phyloP scores from a whole-genome alignment of 2,888 invertebrate genomes.

The Campoletis raptor region DNA sequence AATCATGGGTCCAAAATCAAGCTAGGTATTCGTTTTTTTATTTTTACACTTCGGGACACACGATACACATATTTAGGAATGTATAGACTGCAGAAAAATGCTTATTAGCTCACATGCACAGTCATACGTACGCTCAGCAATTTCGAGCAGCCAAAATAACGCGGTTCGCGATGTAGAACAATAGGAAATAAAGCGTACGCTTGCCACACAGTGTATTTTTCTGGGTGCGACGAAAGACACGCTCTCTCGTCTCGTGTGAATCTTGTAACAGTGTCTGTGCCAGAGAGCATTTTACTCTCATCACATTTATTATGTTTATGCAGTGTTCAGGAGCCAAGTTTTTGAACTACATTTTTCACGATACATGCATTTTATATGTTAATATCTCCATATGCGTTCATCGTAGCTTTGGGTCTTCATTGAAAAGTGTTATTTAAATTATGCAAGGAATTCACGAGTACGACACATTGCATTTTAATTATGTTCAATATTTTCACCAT shows the following conservation, averaged over 20 bases:
- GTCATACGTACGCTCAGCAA: slow-evolving; percentile 29
- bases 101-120: slow-evolving; percentile 47
- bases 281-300: not conserved
- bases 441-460: not conserved
- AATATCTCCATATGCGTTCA: not conserved
- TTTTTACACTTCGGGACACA: not conserved
- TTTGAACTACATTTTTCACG: slow-evolving; percentile 2
- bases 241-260: slow-evolving; percentile 76
- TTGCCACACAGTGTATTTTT: slow-evolving; percentile 74
- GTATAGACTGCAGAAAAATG: slow-evolving; percentile 24
- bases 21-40: not conserved
- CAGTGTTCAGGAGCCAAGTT: not conserved
- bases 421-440: not conserved
- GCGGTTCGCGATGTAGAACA: slow-evolving; percentile 70
- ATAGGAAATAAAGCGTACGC: slow-evolving; percentile 79
- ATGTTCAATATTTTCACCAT: not conserved
- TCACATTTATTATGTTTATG: slow-evolving; percentile 5
- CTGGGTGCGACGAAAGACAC: slow-evolving; percentile 52
- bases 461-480: not conserved
- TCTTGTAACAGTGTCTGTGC: slow-evolving; percentile 43
- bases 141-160: slow-evolving; percentile 60
- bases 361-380: not conserved
- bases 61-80: not conserved
- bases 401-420: not conserved
- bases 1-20: not conserved